Evolutionary conservation across 2,113 vertebrate species (phyloP).

Genomic region (Trochalopteron elliotii): DNA sequence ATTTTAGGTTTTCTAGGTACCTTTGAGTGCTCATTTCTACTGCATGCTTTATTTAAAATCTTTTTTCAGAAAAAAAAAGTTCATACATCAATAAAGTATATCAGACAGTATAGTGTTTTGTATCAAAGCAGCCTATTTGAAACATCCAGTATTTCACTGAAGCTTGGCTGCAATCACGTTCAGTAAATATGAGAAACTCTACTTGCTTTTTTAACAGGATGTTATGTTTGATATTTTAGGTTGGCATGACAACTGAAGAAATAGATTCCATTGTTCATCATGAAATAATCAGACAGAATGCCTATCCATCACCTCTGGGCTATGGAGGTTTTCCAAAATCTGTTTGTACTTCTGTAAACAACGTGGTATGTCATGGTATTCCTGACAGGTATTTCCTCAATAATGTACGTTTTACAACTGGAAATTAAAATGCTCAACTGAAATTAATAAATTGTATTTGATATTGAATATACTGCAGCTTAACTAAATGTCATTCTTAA

Average conservation of each 20-base stretch:
- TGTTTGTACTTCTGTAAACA: constrained; percentile 93
- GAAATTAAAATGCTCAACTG: constrained; percentile 53
- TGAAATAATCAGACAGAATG: constrained; percentile 88
- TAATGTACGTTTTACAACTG: constrained; percentile 55
- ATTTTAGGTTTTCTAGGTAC: neutral
- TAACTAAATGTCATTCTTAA: constrained; percentile 13
- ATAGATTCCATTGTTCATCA: constrained; percentile 95
- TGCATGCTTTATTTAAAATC: neutral
- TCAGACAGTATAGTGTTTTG: neutral
- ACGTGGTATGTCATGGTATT: constrained; percentile 89
- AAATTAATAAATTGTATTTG: constrained; percentile 38
- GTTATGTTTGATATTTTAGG: constrained; percentile 81
- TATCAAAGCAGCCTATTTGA: constrained; percentile 5
- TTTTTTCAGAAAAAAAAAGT: neutral
- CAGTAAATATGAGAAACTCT: constrained; percentile 41
- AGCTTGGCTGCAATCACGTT: constrained; percentile 18
- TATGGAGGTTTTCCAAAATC: constrained; percentile 93
- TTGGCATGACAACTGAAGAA: constrained; percentile 97
- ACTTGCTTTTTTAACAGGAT: constrained; percentile 55
- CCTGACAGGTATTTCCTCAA: constrained; percentile 88
- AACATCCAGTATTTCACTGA: neutral
- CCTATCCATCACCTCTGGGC: constrained; percentile 95
- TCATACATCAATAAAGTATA: neutral
- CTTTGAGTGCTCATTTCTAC: neutral
- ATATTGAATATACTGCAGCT: constrained; percentile 36